Evolutionary conservation across 37 sponge, comb jelly and placozoan species (phyloP), one percentile per base, ranked within the genome.

Genomic region (Oscarella lobularis): DNA sequence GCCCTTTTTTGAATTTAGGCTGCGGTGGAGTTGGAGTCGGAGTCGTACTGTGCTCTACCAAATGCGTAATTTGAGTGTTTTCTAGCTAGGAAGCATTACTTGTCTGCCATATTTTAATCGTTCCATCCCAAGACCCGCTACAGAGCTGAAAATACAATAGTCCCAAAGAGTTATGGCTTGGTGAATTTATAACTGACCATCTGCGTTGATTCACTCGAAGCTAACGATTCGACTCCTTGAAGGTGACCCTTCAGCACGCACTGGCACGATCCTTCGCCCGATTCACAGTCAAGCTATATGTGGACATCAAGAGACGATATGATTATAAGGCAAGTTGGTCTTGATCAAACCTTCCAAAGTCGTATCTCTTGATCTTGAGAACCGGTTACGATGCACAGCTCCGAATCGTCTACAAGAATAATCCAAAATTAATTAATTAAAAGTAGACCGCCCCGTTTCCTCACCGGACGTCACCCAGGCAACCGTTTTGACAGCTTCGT

Each of bases 341-440:
- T 27, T 48, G 20, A 9, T 75, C 60, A 38, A 32, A 87, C 81
- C 54, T 77, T 76, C 86, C 89, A 91, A 1, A 91, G 33, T 35
- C 73, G 76, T 29, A 88, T 68, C 55, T 77, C 67, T 73, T 87
- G 86, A 67, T 91, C 92, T 33, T 91, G 92, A 36, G 92, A 91
- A 0, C 81, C 86, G 78, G 81, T 85, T 9, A 87, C 39, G 76
- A 87, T 85, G 29, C 67, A 5, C 3, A 35, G 41, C 29, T 38
- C 37, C 9, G 37, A 74, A 1, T 69, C 75, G 38, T 75, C 36
- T 76, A 36, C 31, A 67, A 41, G 2, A n/a, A n/a, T n/a, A n/a
- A n/a, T n/a, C n/a, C n/a, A n/a, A n/a, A n/a, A n/a, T n/a, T n/a
- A n/a, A n/a, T n/a, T n/a, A n/a, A n/a, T n/a, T n/a, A n/a, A n/a